phyloP scores from a whole-genome alignment of 2,797 vertebrate genomes.

The Bradypodion ventrale region DNA sequence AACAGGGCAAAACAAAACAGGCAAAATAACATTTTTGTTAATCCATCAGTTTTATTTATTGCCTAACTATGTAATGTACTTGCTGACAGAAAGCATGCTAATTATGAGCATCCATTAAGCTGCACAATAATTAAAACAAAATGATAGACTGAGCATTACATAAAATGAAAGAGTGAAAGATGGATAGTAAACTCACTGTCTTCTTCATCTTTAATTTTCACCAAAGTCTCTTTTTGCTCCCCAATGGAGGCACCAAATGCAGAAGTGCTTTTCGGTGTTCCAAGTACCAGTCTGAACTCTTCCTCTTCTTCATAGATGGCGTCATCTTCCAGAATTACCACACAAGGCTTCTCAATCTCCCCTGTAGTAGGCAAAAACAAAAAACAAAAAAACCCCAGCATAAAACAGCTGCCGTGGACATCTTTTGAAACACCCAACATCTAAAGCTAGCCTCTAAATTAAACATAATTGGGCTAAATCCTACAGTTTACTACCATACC shows the following conservation, averaged over 20 bases:
- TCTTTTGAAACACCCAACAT: neutral
- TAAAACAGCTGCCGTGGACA: neutral
- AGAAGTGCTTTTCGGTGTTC: constrained; percentile 81
- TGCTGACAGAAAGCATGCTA: neutral
- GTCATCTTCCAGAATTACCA: constrained; percentile 83
- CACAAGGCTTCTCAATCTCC: constrained; percentile 84
- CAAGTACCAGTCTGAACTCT: constrained; percentile 85
- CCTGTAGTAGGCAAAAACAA: constrained; percentile 68
- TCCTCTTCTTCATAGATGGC: constrained; percentile 84
- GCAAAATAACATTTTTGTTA: constrained; percentile 1
- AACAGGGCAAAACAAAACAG: neutral
- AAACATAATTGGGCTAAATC: neutral
- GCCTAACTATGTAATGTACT: neutral
- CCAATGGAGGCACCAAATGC: constrained; percentile 80
- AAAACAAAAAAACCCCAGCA: no score
- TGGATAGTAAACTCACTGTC: constrained; percentile 78
- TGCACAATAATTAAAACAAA: neutral
- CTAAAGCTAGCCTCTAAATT: neutral
- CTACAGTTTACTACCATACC: no score
- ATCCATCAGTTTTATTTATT: neutral
- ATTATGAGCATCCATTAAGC: neutral
- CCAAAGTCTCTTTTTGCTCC: constrained; percentile 81
- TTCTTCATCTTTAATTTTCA: constrained; percentile 84
- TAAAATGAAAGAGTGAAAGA: neutral
- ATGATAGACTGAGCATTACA: neutral